Evolutionary conservation across 2,113 vertebrate genomes (phyloP), one percentile per base, ranked within the genome.

Genomic region (Solenodon paradoxus): DNA sequence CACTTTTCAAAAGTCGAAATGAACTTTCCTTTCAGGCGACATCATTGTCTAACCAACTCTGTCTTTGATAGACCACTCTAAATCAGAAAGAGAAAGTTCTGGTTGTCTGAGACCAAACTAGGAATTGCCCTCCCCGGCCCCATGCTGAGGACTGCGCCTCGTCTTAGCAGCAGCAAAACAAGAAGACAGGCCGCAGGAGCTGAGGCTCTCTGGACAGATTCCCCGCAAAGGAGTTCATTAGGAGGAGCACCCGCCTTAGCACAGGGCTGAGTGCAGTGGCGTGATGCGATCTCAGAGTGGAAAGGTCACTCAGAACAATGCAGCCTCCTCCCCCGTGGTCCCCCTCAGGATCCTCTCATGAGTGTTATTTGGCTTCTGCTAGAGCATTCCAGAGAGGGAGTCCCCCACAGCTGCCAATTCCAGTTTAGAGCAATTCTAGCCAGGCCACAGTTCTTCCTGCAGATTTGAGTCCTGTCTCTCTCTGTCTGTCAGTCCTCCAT

Each of bases 401-500:
- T 9, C 49, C 59, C n/a, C 28, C 28, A 40, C 40, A 42, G 20
- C 7, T 19, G 45, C 9, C 3, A 1, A 57, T 66, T 32, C 40
- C 15, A 15, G 22, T 45, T n/a, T 35, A n/a, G 45, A 28, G 26
- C 64, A 30, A 17, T 55, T 38, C 84, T 74, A 35, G 42, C 11
- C 24, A 30, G 42, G 35, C 12, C 32, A 12, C 10, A 28, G 24
- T 26, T 66, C 51, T 42, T 66, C 32, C 19, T 26, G 26, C 47
- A 7, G 12, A 9, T 7, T 45, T 80, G 38, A 72, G 7, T n/a
- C 55, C 17, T 32, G 20, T 3, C 15, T 42, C 69, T 12, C 40
- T 38, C 5, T 0, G 16, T 15, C 9, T 0, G 3, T 20, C n/a
- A 51, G 57, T n/a, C 66, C 28, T 12, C 11, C 28, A 0, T 16